Conservation (phyloP, 2,113 vertebrate genomes). For the Epinephelus fuscoguttatus region DNA sequence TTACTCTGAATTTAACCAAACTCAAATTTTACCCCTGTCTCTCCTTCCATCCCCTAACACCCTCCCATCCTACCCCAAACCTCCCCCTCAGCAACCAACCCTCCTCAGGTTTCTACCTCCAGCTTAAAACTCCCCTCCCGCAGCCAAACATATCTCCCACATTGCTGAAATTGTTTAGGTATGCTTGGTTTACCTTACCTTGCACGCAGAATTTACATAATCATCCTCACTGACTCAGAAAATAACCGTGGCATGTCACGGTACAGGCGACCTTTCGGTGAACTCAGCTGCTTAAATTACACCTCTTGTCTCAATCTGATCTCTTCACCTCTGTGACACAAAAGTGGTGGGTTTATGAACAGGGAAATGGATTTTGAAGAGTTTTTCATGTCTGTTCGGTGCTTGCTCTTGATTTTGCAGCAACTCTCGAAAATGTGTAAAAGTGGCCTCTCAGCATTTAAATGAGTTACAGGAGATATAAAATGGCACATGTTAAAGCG, state of each 20-base stretch:
- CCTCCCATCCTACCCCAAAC: neutral
- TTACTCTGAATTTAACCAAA: neutral
- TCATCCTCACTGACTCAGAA: slow-evolving; percentile 51
- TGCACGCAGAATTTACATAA: slow-evolving; percentile 50
- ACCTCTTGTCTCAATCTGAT: slow-evolving; percentile 12
- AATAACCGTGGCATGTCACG: slow-evolving; percentile 48
- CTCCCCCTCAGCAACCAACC: neutral
- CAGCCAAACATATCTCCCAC: slow-evolving; percentile 34
- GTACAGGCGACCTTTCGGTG: slow-evolving; percentile 36
- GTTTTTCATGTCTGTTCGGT: slow-evolving; percentile 21
- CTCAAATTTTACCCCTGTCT: neutral
- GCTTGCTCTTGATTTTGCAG: slow-evolving; percentile 33
- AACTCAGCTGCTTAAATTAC: slow-evolving; percentile 25
- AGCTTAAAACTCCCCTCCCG: neutral
- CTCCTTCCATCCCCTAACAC: neutral
- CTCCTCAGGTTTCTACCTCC: slow-evolving; percentile 35
- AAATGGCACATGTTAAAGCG: slow-evolving; percentile 21
- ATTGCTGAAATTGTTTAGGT: slow-evolving; percentile 38
- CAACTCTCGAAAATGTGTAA: slow-evolving; percentile 36
- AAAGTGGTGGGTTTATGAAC: slow-evolving; percentile 16
- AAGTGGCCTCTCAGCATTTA: slow-evolving; percentile 44
- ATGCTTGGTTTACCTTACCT: slow-evolving; percentile 52
- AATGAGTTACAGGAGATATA: slow-evolving; percentile 22
- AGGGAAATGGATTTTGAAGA: slow-evolving; percentile 40
- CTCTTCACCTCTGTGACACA: slow-evolving; percentile 30